Percentiles rank a stretch among this genome's conserved stretches.
phyloP scores from a whole-genome alignment of 2,888 invertebrate species.

The Drosophila kuntzei region DNA sequence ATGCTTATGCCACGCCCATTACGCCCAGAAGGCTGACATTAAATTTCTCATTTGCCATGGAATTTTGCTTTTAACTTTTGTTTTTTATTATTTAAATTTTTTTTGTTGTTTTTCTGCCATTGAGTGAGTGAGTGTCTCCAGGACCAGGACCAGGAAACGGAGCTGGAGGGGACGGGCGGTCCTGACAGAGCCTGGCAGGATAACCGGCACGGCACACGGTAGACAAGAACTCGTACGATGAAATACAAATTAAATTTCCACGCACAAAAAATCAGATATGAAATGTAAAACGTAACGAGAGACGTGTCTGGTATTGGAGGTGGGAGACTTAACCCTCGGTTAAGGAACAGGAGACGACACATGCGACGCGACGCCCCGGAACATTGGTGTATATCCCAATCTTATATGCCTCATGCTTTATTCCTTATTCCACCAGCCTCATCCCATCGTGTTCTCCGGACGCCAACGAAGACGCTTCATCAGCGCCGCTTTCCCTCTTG shows the following conservation, averaged over 20 bases:
- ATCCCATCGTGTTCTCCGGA: slow-evolving; percentile 19
- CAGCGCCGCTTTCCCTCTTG: slow-evolving; percentile 43
- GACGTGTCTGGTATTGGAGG: slow-evolving; percentile 7
- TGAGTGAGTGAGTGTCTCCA: slow-evolving; percentile 11
- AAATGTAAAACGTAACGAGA: slow-evolving; percentile 70
- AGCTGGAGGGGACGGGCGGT: slow-evolving; percentile 3
- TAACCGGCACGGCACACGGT: slow-evolving; percentile 38
- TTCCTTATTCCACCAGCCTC: slow-evolving; percentile 8
- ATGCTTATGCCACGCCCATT: slow-evolving; percentile 27
- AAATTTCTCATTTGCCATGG: slow-evolving; percentile 61
- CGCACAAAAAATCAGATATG: slow-evolving; percentile 76
- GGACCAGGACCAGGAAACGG: background rate
- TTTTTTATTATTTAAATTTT: slow-evolving; percentile 34
- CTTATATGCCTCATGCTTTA: background rate
- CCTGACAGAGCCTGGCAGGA: slow-evolving; percentile 18
- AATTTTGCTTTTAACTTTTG: slow-evolving; percentile 59
- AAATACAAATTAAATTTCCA: slow-evolving; percentile 79
- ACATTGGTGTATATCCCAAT: slow-evolving; percentile 15
- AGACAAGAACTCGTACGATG: slow-evolving; percentile 67
- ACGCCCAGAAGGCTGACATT: slow-evolving; percentile 37
- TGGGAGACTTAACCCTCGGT: background rate
- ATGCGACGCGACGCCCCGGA: slow-evolving; percentile 29
- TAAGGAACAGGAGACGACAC: slow-evolving; percentile 22
- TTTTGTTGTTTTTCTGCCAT: slow-evolving; percentile 10
- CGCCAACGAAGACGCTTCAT: slow-evolving; percentile 50